phyloP scores from a whole-genome alignment of 2,797 vertebrate species.

The Acrossocheilus fasciatus region DNA sequence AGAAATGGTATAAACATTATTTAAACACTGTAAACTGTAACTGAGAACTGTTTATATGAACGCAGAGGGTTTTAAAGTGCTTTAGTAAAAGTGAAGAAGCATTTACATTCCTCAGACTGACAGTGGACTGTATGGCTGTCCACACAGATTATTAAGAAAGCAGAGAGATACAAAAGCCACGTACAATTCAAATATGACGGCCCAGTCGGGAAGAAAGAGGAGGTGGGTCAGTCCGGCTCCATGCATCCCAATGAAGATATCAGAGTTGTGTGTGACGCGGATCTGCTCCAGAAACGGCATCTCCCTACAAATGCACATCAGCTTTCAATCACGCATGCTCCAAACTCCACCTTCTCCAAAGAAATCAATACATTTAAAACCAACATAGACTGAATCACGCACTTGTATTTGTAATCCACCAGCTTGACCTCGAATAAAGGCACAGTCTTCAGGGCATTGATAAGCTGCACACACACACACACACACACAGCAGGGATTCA shows the following conservation, averaged over 20 bases:
- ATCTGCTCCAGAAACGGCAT: conserved; percentile 91
- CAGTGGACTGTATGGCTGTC: not conserved
- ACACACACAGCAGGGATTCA: conserved; percentile 55
- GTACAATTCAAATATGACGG: conserved; percentile 95
- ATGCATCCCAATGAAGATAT: conserved; percentile 97
- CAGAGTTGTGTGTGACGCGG: conserved; percentile 92
- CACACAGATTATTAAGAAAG: not conserved
- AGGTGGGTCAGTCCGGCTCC: conserved; percentile 97
- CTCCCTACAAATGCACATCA: conserved; percentile 77
- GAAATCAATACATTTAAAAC: conserved; percentile 40
- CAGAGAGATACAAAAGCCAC: conserved; percentile 62
- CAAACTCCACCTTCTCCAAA: not conserved
- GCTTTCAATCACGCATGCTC: conserved; percentile 37
- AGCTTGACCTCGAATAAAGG: conserved; percentile 89
- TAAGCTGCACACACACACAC: conserved; percentile 79
- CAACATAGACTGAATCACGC: conserved; percentile 69
- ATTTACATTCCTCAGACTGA: not conserved
- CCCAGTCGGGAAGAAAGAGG: conserved; percentile 98
- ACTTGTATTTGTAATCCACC: conserved; percentile 98
- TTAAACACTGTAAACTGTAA: not conserved
- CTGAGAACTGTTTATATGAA: not conserved
- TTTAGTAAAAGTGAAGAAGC: not conserved
- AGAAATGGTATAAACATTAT: not conserved
- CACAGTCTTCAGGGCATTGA: conserved; percentile 90
- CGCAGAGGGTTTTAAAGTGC: not conserved